Evolutionary conservation across 1,140 invertebrate species (phyloP), one percentile per base, ranked within the genome.

Genomic region (Luehdorfia chinensis): DNA sequence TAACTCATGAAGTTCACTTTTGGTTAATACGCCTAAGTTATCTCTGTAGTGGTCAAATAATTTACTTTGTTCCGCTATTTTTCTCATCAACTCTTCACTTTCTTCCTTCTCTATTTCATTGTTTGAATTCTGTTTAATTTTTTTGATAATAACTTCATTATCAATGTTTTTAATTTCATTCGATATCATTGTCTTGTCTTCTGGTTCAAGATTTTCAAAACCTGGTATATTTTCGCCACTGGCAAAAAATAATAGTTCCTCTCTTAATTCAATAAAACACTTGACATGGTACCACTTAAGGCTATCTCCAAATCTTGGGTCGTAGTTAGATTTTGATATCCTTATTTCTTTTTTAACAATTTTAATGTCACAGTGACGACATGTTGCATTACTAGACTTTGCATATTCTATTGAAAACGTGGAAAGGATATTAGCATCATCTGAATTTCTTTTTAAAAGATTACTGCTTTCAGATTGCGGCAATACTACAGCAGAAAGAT

Each of bases 351-450:
- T 43, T 30, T 43, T 43, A 14, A 28, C 9, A 11, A 43, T 43
- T 19, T 43, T 43, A 18, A 28, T 16, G n/a, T 43, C 39, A 43
- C 39, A 43, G 5, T 28, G 11, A 11, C 39, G 28, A 28, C 39
- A 43, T 1, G 39, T 43, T 14, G 39, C 39, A 28, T n/a, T 28
- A 43, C 39, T 43, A 28, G 13, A 15, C 28, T 43, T 43, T 18
- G 39, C 25, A 16, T 43, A 43, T 43, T 43, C 39, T 28, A 43
- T 43, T 4, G 25, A 43, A 28, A 43, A 43, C 12, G 25, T 28
- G 6, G 14, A 43, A 28, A 43, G 7, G 2, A 16, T 27, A 14
- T 15, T 14, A 16, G 12, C 18, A 11, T 25, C 13, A 16, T 18
- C n/a, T 4, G 28, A 16, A 30, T 11, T 18, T 43, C 39, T 43